Evolutionary conservation across 2,888 invertebrate genomes (phyloP).

Genomic region (Antheraea assamensis): DNA sequence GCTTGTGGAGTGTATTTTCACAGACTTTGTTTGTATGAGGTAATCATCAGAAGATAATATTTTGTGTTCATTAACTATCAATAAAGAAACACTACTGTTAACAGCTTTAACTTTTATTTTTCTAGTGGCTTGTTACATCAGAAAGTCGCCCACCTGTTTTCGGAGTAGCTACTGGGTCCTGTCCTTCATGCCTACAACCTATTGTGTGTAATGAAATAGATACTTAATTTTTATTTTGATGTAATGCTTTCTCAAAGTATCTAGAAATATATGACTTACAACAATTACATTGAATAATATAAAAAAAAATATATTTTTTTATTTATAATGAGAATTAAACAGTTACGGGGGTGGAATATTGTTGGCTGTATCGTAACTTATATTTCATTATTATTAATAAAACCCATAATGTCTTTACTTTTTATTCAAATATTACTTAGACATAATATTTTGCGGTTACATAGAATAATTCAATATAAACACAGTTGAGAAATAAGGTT

Average conservation of each 20-base stretch:
- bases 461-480: slow-evolving; percentile 79
- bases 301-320: not conserved
- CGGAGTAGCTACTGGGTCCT: slow-evolving; percentile 65
- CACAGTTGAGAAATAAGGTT: slow-evolving; percentile 71
- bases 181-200: slow-evolving; percentile 64
- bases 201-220: slow-evolving; percentile 63
- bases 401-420: slow-evolving; percentile 57
- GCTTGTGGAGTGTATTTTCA: slow-evolving; percentile 66
- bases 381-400: not conserved
- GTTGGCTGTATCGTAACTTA: not conserved
- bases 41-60: slow-evolving; percentile 31
- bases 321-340: not conserved
- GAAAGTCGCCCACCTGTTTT: slow-evolving; percentile 66
- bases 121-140: slow-evolving; percentile 69
- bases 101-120: slow-evolving; percentile 25
- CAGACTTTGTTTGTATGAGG: slow-evolving; percentile 66
- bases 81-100: not conserved
- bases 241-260: not conserved
- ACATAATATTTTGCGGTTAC: slow-evolving; percentile 81
- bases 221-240: slow-evolving; percentile 28
- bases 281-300: not conserved
- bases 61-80: not conserved
- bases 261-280: not conserved
- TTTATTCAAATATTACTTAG: slow-evolving; percentile 80
- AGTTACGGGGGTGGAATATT: too few species aligned